Evolutionary conservation across 2,113 vertebrate species (phyloP).

Genomic region (Microcebus lehilahytsara): DNA sequence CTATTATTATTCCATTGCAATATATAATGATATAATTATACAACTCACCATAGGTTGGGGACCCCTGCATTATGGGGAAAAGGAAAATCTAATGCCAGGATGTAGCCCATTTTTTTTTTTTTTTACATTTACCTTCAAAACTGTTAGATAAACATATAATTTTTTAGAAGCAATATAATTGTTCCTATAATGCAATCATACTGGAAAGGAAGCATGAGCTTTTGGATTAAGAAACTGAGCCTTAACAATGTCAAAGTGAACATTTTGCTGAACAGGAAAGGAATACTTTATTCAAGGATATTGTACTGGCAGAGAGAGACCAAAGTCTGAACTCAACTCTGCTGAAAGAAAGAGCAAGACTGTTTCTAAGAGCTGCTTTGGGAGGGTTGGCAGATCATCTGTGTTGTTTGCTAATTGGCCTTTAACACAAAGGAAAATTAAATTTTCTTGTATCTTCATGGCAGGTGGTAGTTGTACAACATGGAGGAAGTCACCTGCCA

Average conservation of each 20-base stretch:
- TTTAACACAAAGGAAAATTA: background rate
- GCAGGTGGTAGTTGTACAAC: background rate
- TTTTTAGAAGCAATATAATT: background rate
- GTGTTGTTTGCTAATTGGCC: background rate
- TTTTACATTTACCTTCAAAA: constrained; percentile 19
- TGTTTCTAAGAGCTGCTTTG: background rate
- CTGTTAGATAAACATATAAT: background rate
- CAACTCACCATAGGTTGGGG: too few species aligned
- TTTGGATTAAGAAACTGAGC: background rate
- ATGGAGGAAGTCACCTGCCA: background rate
- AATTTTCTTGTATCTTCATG: background rate
- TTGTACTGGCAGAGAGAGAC: background rate
- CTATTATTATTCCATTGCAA: too few species aligned
- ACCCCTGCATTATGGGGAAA: background rate
- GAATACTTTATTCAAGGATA: background rate
- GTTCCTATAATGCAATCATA: background rate
- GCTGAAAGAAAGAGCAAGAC: background rate
- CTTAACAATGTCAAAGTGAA: background rate
- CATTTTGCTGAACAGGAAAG: background rate
- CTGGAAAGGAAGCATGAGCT: background rate
- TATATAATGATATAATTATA: too few species aligned
- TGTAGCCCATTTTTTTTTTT: background rate
- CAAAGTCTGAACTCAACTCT: background rate
- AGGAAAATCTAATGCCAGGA: background rate
- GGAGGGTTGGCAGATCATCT: background rate